phyloP scores from a whole-genome alignment of 2,888 invertebrate species.

The Notodonta ziczac region DNA sequence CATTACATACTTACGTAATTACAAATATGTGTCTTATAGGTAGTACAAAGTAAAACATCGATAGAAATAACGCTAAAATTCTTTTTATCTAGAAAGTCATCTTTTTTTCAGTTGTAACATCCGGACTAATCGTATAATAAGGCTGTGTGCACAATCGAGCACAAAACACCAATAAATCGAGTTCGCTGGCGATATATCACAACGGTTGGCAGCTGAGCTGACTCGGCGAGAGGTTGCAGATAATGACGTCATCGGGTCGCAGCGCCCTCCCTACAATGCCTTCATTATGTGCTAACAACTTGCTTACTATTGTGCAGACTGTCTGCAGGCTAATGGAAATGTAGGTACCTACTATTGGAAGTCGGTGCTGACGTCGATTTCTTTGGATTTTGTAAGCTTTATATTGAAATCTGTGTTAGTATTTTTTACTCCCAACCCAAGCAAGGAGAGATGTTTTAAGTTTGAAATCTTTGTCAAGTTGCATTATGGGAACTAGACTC shows the following conservation, averaged over 20 bases:
- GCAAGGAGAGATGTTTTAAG: too few relatives aligned
- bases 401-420: slow-evolving; percentile 7
- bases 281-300: slow-evolving; percentile 76
- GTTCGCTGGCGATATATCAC: slow-evolving; percentile 63
- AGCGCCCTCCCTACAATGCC: slow-evolving; percentile 64
- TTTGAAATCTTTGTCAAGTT: too few relatives aligned
- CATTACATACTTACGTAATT: too few relatives aligned
- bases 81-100: neutral
- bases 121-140: slow-evolving; percentile 44
- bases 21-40: too few relatives aligned
- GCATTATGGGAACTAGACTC: too few relatives aligned
- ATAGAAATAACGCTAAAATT: neutral
- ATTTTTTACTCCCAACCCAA: too few relatives aligned
- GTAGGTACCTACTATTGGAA: slow-evolving; percentile 40
- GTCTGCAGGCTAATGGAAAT: slow-evolving; percentile 66
- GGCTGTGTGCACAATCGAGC: slow-evolving; percentile 46
- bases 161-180: slow-evolving; percentile 68
- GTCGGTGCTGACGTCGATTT: slow-evolving; percentile 36
- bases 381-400: slow-evolving; percentile 24
- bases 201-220: slow-evolving; percentile 56
- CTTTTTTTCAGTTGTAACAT: slow-evolving; percentile 12
- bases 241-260: slow-evolving; percentile 69
- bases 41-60: neutral
- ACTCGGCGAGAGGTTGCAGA: slow-evolving; percentile 65
- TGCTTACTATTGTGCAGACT: slow-evolving; percentile 71